Evolutionary conservation across 2,113 vertebrate species (phyloP).

Genomic region (Machaerirhynchus nigripectus): DNA sequence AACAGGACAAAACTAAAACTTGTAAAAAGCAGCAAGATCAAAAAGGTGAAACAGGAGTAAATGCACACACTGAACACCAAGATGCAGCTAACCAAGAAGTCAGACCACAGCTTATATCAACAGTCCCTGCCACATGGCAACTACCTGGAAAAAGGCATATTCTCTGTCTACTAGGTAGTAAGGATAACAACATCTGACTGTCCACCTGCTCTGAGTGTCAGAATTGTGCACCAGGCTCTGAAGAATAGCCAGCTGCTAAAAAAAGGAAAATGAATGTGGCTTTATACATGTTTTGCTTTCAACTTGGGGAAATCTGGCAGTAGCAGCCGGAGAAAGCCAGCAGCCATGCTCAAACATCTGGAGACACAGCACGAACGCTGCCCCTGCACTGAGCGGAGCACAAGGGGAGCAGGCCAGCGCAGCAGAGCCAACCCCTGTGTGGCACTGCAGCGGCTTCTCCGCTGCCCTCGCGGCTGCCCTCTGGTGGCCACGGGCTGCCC

Average conservation of each 20-base stretch:
- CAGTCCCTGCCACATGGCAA: neutral
- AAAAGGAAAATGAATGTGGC: rapidly evolving
- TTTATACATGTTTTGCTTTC: neutral
- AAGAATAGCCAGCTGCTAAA: neutral
- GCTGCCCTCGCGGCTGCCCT: neutral
- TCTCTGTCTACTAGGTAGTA: neutral
- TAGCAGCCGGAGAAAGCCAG: neutral
- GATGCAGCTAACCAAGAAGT: neutral
- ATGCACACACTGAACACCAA: neutral
- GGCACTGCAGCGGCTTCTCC: rapidly evolving
- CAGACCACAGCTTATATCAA: neutral
- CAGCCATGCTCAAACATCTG: neutral
- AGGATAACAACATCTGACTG: neutral
- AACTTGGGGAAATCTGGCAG: neutral
- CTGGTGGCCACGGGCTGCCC: neutral
- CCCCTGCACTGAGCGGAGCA: rapidly evolving
- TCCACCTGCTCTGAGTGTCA: neutral
- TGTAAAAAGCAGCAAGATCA: neutral
- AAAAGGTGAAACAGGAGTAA: neutral
- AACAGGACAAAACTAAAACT: neutral
- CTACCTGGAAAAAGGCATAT: neutral
- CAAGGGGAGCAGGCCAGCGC: rapidly evolving
- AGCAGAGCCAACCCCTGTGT: rapidly evolving
- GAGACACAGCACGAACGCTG: neutral
- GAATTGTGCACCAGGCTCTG: neutral